Conservation (phyloP, 2,797 vertebrate genomes). For the Salmo trutta region DNA sequence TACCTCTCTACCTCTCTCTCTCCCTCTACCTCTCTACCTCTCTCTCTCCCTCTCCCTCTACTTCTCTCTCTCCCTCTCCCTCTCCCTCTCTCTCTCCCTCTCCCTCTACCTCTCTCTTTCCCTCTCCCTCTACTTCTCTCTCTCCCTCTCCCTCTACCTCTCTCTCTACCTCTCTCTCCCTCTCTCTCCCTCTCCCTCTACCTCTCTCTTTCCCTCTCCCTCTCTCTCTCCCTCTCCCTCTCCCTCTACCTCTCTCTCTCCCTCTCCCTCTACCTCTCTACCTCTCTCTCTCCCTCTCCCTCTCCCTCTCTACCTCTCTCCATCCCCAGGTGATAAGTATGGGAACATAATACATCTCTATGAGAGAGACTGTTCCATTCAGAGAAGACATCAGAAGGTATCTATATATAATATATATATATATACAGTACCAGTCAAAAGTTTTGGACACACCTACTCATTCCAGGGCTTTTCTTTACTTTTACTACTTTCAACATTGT, state of each 20-base stretch:
- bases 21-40: no score
- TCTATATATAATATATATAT: neutral
- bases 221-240: neutral
- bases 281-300: neutral
- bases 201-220: neutral
- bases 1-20: no score
- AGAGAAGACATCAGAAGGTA: constrained; percentile 88
- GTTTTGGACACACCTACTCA: no score
- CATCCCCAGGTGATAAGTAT: constrained; percentile 84
- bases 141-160: neutral
- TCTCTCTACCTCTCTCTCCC: neutral
- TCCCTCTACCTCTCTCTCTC: neutral
- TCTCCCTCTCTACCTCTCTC: neutral
- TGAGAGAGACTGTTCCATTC: constrained; percentile 94
- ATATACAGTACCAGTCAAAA: neutral
- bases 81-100: no score
- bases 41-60: no score
- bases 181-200: neutral
- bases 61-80: no score
- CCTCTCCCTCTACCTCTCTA: neutral
- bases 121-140: neutral
- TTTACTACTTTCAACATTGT: no score
- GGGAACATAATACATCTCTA: constrained; percentile 93
- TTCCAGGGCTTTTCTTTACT: no score
- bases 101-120: no score